These are phyloP conservation scores for Antheraea pernyi DNA, from an alignment of 1,140 invertebrate species.

Conservation along the genomic window DNA sequence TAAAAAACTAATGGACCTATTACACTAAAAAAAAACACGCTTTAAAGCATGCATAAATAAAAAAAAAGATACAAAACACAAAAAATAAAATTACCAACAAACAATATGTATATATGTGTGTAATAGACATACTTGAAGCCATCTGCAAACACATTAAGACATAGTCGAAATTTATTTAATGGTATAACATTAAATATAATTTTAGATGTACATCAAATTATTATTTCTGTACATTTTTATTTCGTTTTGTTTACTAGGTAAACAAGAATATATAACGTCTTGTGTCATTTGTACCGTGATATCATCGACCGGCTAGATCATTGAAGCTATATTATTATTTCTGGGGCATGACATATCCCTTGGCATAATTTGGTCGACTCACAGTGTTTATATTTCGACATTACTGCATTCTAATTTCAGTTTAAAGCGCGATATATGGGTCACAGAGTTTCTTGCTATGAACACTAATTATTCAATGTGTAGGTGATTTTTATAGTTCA, in stretches of 20 bases:
- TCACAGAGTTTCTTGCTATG: conserved; percentile 40
- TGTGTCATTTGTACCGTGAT: conserved; percentile 38
- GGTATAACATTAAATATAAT: neutral
- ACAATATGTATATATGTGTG: too few relatives aligned
- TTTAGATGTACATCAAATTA: neutral
- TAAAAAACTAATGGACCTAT: too few relatives aligned
- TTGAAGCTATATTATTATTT: conserved; percentile 46
- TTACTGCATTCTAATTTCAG: conserved; percentile 60
- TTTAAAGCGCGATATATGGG: conserved; percentile 57
- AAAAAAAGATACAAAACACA: too few relatives aligned
- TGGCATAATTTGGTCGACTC: conserved; percentile 49
- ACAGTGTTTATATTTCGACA: conserved; percentile 36
- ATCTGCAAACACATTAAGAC: too few relatives aligned
- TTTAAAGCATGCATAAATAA: too few relatives aligned
- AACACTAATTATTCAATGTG: neutral
- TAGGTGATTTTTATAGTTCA: neutral
- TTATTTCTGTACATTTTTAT: neutral
- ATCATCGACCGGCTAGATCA: conserved; percentile 45
- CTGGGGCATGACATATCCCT: conserved; percentile 66
- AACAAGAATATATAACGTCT: neutral
- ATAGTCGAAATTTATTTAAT: too few relatives aligned
- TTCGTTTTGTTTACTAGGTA: neutral
- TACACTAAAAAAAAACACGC: too few relatives aligned
- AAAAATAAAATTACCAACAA: too few relatives aligned
- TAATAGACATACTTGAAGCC: too few relatives aligned